Base-by-base conservation (phyloP, 2,888 invertebrate species). In the Lysandra bellargus region DNA sequence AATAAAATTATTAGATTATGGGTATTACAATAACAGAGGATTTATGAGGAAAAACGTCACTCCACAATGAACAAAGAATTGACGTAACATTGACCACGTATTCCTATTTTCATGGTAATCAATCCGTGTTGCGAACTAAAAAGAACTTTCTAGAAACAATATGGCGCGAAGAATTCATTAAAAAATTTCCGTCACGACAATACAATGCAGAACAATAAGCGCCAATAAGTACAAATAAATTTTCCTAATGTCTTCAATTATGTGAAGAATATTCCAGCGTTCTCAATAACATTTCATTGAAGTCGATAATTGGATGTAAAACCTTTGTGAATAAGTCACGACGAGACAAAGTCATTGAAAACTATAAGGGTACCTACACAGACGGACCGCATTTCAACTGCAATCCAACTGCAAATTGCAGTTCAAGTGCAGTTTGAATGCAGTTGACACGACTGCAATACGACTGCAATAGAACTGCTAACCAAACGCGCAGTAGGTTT, bases 161-260 rank as follows among this genome's bases (percentile, higher is more conserved):
- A 49, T 23, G 17, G 33, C 53, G 76, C 23, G 53, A 12, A 53
- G 33, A 76, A 69, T 76, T 57, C 53, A 57, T 76, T 40, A 30
- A 57, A 30, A 76, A 57, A 3, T 76, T 17, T 76, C 76, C 76
- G 57, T 76, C 76, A 76, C 57, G 76, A 76, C 57, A 17, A 76
- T 53, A 57, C 76, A 76, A 76, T 76, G 76, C 53, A 33, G 76
- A 76, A 57, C 57, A 76, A 76, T 76, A 76, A 76, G 30, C 33
- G 75, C 53, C 75, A 75, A 53, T 75, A 57, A 57, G 57, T 57
- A 75, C 75, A 12, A 53, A 76, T 76, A 57, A 57, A 76, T 76
- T 49, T 76, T 76, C 49, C 76, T 76, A 57, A 57, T 76, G 76
- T 76, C 76, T 76, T 76, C 76, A 76, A 76, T 76, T 76, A 76